Conservation (phyloP, 2,113 vertebrate genomes). For the Pluvialis apricaria region DNA sequence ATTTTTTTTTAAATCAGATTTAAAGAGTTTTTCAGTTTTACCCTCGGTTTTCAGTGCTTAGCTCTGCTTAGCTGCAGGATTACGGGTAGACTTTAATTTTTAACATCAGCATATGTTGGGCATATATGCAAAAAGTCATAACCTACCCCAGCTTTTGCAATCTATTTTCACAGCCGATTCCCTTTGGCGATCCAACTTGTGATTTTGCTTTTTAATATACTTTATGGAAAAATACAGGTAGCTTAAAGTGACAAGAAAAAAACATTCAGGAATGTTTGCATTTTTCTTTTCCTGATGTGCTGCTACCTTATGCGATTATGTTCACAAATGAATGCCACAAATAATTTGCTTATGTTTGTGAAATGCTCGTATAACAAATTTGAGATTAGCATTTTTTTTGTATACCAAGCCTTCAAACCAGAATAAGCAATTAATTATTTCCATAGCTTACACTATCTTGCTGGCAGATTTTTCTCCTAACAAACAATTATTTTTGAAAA, state of each 20-base stretch:
- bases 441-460: not conserved
- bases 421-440: not conserved
- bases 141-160: rapidly evolving
- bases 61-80: not conserved
- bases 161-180: not conserved
- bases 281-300: not conserved
- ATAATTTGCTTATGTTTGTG: not conserved
- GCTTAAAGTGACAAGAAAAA: not conserved
- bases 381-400: not conserved
- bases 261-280: not conserved
- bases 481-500: not conserved
- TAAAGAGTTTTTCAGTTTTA: not conserved
- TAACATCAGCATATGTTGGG: not conserved
- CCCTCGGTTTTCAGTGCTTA: not conserved
- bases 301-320: not conserved
- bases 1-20: not conserved
- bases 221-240: not conserved
- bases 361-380: not conserved
- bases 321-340: not conserved
- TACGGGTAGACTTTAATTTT: not conserved
- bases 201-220: not conserved
- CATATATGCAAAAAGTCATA: not conserved
- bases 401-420: not conserved
- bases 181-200: not conserved
- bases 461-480: not conserved